Percentiles rank a stretch among this genome's conserved stretches.
phyloP scores from a whole-genome alignment of 1,140 invertebrate genomes.

The Micrasema minimum region DNA sequence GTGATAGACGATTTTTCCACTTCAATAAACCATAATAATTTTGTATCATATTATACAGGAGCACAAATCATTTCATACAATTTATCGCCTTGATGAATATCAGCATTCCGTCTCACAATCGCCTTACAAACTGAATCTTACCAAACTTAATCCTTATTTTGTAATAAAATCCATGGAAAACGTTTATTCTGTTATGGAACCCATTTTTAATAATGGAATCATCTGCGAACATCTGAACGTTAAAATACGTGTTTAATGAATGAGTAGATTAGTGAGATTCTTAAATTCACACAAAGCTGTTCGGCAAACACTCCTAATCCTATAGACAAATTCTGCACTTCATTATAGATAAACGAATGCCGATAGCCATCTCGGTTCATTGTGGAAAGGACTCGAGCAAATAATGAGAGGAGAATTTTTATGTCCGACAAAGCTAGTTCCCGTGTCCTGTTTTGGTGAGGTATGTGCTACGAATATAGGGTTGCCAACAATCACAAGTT shows the following conservation, averaged over 20 bases:
- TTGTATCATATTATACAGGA: not conserved
- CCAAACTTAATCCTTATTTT: constrained; percentile 20
- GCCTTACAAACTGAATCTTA: constrained; percentile 13
- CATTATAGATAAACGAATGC: constrained; percentile 32
- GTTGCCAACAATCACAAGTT: too few species aligned
- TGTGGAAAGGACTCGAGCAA: constrained; percentile 33
- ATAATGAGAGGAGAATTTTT: constrained; percentile 28
- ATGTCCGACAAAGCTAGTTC: constrained; percentile 17
- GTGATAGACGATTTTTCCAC: too few species aligned
- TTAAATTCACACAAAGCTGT: constrained; percentile 34
- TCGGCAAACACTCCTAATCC: constrained; percentile 42
- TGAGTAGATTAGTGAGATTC: constrained; percentile 34
- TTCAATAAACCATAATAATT: constrained; percentile 1
- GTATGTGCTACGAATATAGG: constrained; percentile 4
- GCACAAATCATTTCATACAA: constrained; percentile 21
- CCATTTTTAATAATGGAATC: constrained; percentile 22
- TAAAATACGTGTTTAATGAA: constrained; percentile 40
- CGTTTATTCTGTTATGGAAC: not conserved
- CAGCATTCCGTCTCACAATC: constrained; percentile 3
- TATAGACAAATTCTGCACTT: constrained; percentile 35
- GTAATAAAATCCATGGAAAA: constrained; percentile 35
- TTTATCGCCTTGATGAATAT: constrained; percentile 28
- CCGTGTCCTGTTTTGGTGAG: constrained; percentile 18
- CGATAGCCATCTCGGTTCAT: constrained; percentile 30
- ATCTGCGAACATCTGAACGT: constrained; percentile 15